Evolutionary conservation across 2,888 invertebrate genomes (phyloP), one percentile per base, ranked within the genome.

Genomic region (Andricus curvator): DNA sequence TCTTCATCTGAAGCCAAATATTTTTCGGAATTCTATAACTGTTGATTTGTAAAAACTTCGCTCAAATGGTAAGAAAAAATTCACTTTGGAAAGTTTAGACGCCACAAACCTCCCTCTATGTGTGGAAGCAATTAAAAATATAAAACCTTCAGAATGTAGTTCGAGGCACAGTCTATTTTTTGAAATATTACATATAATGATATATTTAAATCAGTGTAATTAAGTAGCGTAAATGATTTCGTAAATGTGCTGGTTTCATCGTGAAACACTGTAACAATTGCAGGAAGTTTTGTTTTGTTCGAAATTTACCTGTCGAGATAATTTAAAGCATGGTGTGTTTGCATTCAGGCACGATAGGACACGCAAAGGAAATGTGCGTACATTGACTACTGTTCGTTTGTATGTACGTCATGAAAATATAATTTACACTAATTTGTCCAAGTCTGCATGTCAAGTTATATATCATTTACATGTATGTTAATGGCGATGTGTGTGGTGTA

Each of bases 291-390:
- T n/a, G 3, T 66, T 37, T 66, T 66, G 11, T 41, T 66, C n/a
- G 4, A 65, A 65, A 37, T 66, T 41, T 41, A 11, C 9, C 65
- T 65, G 37, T 37, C 37, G 9, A 29, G 29, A 65, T 65, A 33
- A 65, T 65, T 65, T 65, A 65, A 33, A 33, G 15, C 65, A 20
- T 33, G 29, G 51, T 78, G 51, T 78, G 66, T 51, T 65, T 48
- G 4, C 25, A 20, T 41, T 60, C 41, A n/a, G 62, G 11, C 20
- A 48, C 56, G 78, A 78, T 78, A 78, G 67, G 37, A 25, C 68
- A 78, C 68, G 78, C 56, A 37, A 65, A 65, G 65, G 5, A 65
- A 65, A 65, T 65, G 33, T 65, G 65, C 9, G 37, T 37, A 65
- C 17, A 20, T 37, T 65, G 65, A 65, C 17, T 64, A 37, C 37